A percentile compares a stretch with the other conserved stretches of the same genome.
Evolutionary conservation across 2,888 invertebrate genomes (phyloP).

Genomic region (Archips xylosteana): DNA sequence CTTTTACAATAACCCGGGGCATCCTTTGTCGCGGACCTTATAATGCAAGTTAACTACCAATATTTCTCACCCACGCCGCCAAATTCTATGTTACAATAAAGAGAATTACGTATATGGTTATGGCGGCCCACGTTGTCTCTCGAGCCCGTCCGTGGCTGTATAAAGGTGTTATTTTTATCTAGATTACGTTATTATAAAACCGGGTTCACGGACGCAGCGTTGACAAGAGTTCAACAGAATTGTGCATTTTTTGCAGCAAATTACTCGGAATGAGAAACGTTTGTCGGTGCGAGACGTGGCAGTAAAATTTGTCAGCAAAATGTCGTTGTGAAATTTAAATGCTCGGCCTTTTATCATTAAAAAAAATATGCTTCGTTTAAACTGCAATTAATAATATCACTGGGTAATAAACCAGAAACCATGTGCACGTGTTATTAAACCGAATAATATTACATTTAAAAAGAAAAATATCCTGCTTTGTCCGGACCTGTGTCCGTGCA

Average conservation of each 20-base stretch:
- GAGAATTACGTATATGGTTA: slow-evolving; percentile 69
- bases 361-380: background rate
- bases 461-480: too few relatives aligned
- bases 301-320: slow-evolving; percentile 69
- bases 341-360: background rate
- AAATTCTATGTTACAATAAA: slow-evolving; percentile 71
- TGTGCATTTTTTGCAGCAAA: slow-evolving; percentile 80
- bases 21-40: slow-evolving; percentile 63
- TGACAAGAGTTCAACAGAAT: slow-evolving; percentile 65
- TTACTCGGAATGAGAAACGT: slow-evolving; percentile 68
- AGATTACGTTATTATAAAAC: slow-evolving; percentile 77
- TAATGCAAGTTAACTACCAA: slow-evolving; percentile 62
- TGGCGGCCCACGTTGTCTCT: slow-evolving; percentile 71
- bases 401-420: background rate
- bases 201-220: slow-evolving; percentile 70
- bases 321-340: slow-evolving; percentile 57
- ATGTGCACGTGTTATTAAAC: background rate
- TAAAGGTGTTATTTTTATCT: slow-evolving; percentile 78
- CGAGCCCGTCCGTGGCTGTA: slow-evolving; percentile 64
- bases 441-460: too few relatives aligned
- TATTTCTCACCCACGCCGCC: slow-evolving; percentile 71
- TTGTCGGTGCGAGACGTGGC: slow-evolving; percentile 73
- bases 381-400: background rate
- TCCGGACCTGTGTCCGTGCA: too few relatives aligned
- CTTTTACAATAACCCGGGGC: slow-evolving; percentile 61